phyloP scores from a whole-genome alignment of 2,113 vertebrate species.

The Urocynchramus pylzowi region DNA sequence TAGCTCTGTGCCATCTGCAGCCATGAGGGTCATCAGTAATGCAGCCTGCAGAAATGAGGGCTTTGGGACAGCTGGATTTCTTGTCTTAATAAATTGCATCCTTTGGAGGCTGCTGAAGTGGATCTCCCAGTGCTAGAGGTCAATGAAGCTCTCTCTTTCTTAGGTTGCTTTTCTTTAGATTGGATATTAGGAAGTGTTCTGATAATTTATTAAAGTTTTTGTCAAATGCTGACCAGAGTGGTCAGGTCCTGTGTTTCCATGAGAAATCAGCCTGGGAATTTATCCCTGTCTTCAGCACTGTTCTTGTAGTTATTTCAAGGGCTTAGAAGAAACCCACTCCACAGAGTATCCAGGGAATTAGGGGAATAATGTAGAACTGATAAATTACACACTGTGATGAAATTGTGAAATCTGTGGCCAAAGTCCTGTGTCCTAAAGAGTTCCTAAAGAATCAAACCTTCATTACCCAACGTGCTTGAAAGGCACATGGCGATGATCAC shows the following conservation, averaged over 20 bases:
- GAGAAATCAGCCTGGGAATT: not conserved
- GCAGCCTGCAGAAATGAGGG: not conserved
- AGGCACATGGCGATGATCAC: fast-evolving
- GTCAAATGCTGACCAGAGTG: not conserved
- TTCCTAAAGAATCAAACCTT: not conserved
- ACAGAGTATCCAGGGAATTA: not conserved
- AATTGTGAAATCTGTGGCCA: not conserved
- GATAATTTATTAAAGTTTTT: not conserved
- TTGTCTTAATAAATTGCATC: not conserved
- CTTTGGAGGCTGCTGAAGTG: not conserved
- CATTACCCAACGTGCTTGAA: not conserved
- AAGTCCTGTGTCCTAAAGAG: not conserved
- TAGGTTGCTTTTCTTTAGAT: not conserved
- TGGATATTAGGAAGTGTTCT: not conserved
- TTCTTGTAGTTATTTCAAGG: not conserved
- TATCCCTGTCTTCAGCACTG: not conserved
- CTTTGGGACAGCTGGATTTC: conserved; percentile 1
- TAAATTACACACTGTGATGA: fast-evolving
- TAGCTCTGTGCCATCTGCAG: not conserved
- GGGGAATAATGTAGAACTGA: not conserved
- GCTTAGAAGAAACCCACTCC: not conserved
- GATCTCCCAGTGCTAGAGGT: not conserved
- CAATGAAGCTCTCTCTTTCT: not conserved
- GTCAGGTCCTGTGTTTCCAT: not conserved
- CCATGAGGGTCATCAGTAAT: not conserved